Conservation (phyloP, 2,797 vertebrate genomes). For the Emydoidea blandingii region DNA sequence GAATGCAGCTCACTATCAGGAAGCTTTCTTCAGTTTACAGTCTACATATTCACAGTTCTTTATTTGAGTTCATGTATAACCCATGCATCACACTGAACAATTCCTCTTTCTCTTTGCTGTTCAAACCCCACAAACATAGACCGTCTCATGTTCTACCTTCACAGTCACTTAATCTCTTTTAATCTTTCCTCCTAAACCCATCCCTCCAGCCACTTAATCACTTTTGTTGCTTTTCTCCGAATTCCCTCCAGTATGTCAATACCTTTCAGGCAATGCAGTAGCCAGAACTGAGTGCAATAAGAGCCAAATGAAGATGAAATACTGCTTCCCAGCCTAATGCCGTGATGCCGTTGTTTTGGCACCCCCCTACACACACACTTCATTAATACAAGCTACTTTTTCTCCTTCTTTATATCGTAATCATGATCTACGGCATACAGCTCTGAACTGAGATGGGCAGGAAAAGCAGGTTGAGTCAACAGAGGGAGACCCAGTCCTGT, state of each 20-base stretch:
- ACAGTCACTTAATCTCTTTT: accelerated
- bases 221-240: not conserved
- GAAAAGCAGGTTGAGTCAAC: too few species aligned
- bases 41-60: not conserved
- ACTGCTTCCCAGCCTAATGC: not conserved
- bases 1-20: not conserved
- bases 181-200: not conserved
- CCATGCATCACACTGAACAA: not conserved
- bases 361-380: not conserved
- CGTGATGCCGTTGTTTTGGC: not conserved
- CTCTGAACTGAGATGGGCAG: too few species aligned
- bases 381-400: too few species aligned
- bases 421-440: too few species aligned
- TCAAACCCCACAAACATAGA: not conserved
- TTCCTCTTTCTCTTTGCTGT: not conserved
- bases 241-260: not conserved
- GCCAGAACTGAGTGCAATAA: not conserved
- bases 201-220: not conserved
- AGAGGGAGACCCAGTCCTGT: not conserved
- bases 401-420: too few species aligned
- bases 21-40: not conserved
- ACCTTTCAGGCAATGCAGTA: not conserved
- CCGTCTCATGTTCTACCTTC: not conserved
- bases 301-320: not conserved
- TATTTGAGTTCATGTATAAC: not conserved